Base-by-base conservation (phyloP, 1,140 invertebrate species). In the Glossosoma conforme region DNA sequence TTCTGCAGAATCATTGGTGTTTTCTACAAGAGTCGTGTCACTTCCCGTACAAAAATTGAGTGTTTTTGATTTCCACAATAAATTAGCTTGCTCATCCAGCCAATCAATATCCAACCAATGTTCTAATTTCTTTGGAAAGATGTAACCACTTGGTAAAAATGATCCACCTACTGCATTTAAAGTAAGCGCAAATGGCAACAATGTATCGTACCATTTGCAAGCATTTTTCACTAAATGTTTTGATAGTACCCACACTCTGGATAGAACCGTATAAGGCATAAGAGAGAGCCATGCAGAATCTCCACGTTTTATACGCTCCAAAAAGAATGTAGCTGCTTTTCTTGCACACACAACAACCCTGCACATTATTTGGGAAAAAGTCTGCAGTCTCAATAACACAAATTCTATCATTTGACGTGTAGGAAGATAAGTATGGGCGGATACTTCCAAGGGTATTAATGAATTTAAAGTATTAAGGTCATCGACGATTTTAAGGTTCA, bases 351-450 rank as follows among this genome's bases (percentile, higher is more conserved):
- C 52, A 54, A 73, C 70, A n/a, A 78, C 62, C 58, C 75, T 67
- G 24, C 65, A 56, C 70, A 81, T 74, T 3, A 82, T 60, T 56
- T 79, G 79, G 1, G 72, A 66, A 62, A 80, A 79, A 14, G 77
- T 65, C 55, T 80, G 72, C 3, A 75, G 68, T 60, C 72, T 72
- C 5, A 78, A 50, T 24, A 82, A 62, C 35, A 80, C 51, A 66
- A 72, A 82, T 60, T 82, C 60, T 2, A 81, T 45, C 72, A 78
- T 78, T 65, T 81, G 79, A 52, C 62, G 69, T 9, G 76, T 76
- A n/a, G 79, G 79, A 24, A 78, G 62, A 54, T 64, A 70, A 13
- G 62, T 18, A 25, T 63, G 48, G 2, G 59, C 49, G 8, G 52
- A 33, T 20, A 62, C 52, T 25, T 54, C 50, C 18, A 43, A 41